Evolutionary conservation across 2,113 vertebrate species (phyloP), one percentile per base, ranked within the genome.

Genomic region (Lota lota): DNA sequence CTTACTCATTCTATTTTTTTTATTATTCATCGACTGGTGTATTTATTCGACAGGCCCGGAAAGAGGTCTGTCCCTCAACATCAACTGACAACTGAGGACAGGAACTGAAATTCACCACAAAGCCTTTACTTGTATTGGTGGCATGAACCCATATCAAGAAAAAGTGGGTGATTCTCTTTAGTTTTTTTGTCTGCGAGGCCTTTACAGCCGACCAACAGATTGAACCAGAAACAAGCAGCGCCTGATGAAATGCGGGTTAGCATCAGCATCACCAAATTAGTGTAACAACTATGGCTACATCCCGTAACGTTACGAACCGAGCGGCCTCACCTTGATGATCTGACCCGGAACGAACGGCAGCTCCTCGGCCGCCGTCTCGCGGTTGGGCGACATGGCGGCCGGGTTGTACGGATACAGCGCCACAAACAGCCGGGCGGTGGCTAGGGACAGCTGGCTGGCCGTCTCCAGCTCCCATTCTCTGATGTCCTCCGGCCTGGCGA

Each of bases 401-500:
- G 97, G 97, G 72, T 97, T 95, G 4, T 98, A 99, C 17, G 97
- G 95, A 85, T 97, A 99, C 62, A 98, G 93, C 64, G 96, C 97
- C 79, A 99, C 95, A 79, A 99, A 99, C 65, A 97, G 80, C 1
- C 95, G 88, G 5, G 91, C 17, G 0, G 78, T 74, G 54, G 90
- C 70, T 4, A 85, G 68, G 15, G 78, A 72, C 33, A 76, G 40
- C 21, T 77, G 87, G 64, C 87, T 88, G 0, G 89, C 78, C 0
- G 70, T 86, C 64, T 90, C 85, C 4, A 85, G 75, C 5, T 90
- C 90, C 84, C 86, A 88, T 15, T 81, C 70, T 10, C 51, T 17
- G 12, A 79, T 70, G 1, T 85, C 82, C 14, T 92, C 87, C 0
- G 89, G 88, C 15, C 85, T 81, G 63, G 74, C 74, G 0, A 90